Base-by-base conservation (phyloP, 1,140 invertebrate species). In the Drosophila burlai region DNA sequence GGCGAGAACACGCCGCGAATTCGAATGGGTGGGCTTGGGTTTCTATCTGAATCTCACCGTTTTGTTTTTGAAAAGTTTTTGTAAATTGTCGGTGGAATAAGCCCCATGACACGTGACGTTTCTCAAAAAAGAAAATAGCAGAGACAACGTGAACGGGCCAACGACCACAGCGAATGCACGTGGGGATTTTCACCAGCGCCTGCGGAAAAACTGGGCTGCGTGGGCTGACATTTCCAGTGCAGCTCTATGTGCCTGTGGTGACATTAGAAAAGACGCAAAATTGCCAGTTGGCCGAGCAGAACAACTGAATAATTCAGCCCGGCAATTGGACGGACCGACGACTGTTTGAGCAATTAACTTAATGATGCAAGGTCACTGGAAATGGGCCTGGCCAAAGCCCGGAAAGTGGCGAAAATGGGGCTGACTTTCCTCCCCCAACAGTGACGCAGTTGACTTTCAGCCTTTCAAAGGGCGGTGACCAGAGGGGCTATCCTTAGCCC, bases 341-440 rank as follows among this genome's bases (percentile, higher is more conserved):
- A 73, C 69, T 74, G 36, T 74, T 74, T 74, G 62, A 90, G 86
- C 85, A 85, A 90, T 90, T 90, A 90, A 85, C 68, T 90, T 90
- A 91, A 90, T 90, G 79, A 91, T 81, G 69, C 85, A 90, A 90
- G 85, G 85, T 85, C 85, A 90, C 82, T 90, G 86, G 86, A 90
- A 89, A 76, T 90, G 77, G 64, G 59, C 63, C 63, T 57, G 55
- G 61, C 54, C 62, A 42, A 8, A 45, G 42, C 40, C 52, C 13
- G 4, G 67, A 65, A 42, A 59, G 40, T 46, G 34, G 43, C 11
- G 43, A 49, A 65, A 42, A 46, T 29, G 29, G 45, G 50, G 31
- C 29, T 38, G n/a, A 13, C 11, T 11, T 42, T 26, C 40, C 49
- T 11, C 34, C 60, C 62, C 65, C 10, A 80, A 89, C 72, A 75